These are phyloP conservation scores for Notolepis coatsorum DNA, from an alignment of 2,797 vertebrate genomes.

Conservation along the genomic window DNA sequence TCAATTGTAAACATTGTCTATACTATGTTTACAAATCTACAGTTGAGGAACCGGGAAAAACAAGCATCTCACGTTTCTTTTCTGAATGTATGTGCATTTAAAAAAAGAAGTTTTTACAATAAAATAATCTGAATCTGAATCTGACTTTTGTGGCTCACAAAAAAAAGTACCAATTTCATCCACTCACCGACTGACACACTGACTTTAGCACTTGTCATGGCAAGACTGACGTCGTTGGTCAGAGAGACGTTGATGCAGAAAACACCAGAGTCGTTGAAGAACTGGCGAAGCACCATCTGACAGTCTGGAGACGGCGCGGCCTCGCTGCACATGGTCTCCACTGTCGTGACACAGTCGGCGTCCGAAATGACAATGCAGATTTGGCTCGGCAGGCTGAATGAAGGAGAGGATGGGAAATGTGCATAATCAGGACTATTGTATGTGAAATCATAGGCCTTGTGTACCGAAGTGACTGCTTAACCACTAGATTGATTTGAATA, in stretches of 20 bases:
- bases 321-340: conserved; percentile 82
- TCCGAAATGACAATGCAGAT: conserved; percentile 92
- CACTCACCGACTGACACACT: conserved; percentile 83
- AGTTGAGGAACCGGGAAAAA: no score
- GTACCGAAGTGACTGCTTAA: no score
- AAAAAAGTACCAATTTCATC: background rate
- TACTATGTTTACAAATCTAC: no score
- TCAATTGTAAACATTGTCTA: no score
- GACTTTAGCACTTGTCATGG: conserved; percentile 88
- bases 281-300: conserved; percentile 90
- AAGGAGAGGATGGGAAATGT: background rate
- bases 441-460: no score
- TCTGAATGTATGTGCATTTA: no score
- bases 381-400: conserved; percentile 86
- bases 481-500: no score
- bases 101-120: background rate
- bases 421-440: no score
- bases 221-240: conserved; percentile 90
- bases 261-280: conserved; percentile 88
- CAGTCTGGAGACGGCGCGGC: conserved; percentile 87
- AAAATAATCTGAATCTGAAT: background rate
- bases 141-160: background rate
- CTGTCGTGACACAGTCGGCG: conserved; percentile 84
- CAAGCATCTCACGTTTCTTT: no score
- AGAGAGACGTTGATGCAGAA: conserved; percentile 95